Conservation (phyloP, 2,888 invertebrate genomes). For the Perithous albicinctus region DNA sequence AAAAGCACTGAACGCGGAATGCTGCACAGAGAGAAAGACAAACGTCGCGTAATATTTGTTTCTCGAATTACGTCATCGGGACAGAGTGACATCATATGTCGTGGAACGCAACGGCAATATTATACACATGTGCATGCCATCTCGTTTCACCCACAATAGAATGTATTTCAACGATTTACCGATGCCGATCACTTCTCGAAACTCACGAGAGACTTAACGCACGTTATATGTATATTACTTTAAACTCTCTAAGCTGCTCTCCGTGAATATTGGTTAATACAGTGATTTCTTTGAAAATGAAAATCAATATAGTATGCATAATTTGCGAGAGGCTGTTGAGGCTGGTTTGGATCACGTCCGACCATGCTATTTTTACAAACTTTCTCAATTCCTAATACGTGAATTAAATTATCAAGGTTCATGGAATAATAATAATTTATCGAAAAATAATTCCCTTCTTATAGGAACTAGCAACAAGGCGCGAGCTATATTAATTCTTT, state of each 20-base stretch:
- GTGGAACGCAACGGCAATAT: conserved; percentile 18
- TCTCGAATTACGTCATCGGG: conserved; percentile 62
- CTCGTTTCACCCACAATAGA: conserved; percentile 46
- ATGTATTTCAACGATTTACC: conserved; percentile 42
- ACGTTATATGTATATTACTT: no score
- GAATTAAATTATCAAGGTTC: no score
- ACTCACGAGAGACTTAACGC: neutral
- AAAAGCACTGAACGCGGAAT: conserved; percentile 22
- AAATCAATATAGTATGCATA: no score
- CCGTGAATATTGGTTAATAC: neutral
- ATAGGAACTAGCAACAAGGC: no score
- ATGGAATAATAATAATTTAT: no score
- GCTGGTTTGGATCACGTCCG: neutral
- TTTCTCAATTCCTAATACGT: neutral
- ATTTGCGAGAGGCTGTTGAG: neutral
- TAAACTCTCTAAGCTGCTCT: conserved; percentile 13
- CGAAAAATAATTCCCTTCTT: no score
- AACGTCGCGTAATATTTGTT: conserved; percentile 52
- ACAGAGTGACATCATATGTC: conserved; percentile 61
- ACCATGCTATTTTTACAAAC: neutral
- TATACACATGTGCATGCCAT: conserved; percentile 5
- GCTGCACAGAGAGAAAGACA: conserved; percentile 27
- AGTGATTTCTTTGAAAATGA: no score
- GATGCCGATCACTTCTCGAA: conserved; percentile 14
- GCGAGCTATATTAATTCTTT: no score